These are phyloP conservation scores for Drosophila bipectinata DNA, from an alignment of 1,140 invertebrate genomes.

Conservation along the genomic window DNA sequence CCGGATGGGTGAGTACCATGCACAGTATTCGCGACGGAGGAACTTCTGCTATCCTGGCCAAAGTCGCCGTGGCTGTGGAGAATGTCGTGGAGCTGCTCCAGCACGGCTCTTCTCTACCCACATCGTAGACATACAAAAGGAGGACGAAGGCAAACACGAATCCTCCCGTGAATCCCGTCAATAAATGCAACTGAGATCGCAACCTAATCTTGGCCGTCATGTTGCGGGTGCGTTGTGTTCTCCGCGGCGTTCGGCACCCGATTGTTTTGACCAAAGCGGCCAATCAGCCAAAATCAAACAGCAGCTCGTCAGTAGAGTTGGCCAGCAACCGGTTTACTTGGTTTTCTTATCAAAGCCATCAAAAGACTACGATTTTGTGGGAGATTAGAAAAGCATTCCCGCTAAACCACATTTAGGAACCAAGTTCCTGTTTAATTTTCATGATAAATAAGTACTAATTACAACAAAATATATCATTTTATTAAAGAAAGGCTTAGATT, in stretches of 20 bases:
- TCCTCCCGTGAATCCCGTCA: constrained; percentile 55
- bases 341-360: constrained; percentile 46
- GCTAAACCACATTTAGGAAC: not conserved
- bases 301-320: constrained; percentile 17
- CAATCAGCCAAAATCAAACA: constrained; percentile 13
- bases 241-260: constrained; percentile 42
- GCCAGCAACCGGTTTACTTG: constrained; percentile 46
- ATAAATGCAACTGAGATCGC: constrained; percentile 48
- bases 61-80: not conserved
- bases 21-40: constrained; percentile 92
- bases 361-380: constrained; percentile 12
- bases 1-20: constrained; percentile 97
- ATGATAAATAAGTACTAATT: too few relatives aligned
- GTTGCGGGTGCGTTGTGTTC: constrained; percentile 49
- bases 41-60: not conserved
- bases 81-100: constrained; percentile 27
- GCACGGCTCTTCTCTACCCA: constrained; percentile 30
- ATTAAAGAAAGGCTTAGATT: too few relatives aligned
- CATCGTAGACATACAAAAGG: constrained; percentile 52
- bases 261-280: constrained; percentile 46
- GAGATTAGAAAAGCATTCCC: constrained; percentile 20
- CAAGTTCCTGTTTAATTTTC: not conserved
- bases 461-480: not conserved
- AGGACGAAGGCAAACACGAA: constrained; percentile 58
- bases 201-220: constrained; percentile 52